Evolutionary conservation across 2,888 invertebrate species (phyloP).

Genomic region (Drosophila differens): DNA sequence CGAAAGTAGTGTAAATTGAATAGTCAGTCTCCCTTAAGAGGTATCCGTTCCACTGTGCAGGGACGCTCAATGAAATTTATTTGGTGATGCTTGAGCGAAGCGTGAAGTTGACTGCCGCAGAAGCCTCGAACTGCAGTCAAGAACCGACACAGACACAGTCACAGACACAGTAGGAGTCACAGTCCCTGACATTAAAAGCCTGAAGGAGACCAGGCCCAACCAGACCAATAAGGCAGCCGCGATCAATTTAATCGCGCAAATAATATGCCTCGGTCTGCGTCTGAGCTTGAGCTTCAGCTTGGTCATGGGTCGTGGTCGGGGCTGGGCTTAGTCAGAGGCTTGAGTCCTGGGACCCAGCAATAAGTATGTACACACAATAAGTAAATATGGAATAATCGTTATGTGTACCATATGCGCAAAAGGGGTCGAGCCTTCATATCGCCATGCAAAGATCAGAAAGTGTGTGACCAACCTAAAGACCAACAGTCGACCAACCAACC

Average conservation of each 20-base stretch:
- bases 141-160: conserved; percentile 41
- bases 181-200: conserved; percentile 33
- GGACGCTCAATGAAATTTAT: conserved; percentile 83
- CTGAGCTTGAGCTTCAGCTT: conserved; percentile 5
- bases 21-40: neutral
- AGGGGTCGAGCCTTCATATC: conserved; percentile 68
- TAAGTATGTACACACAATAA: conserved; percentile 76
- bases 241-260: conserved; percentile 85
- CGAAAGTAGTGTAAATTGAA: neutral
- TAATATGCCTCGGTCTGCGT: conserved; percentile 71
- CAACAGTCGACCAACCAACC: conserved; percentile 36
- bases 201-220: conserved; percentile 31
- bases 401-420: conserved; percentile 66
- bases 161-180: conserved; percentile 54
- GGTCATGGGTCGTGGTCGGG: neutral
- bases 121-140: conserved; percentile 58
- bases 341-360: conserved; percentile 55
- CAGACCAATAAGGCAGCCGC: conserved; percentile 55
- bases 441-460: conserved; percentile 72
- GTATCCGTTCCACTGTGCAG: conserved; percentile 57
- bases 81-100: conserved; percentile 84
- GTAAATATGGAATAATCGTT: conserved; percentile 84
- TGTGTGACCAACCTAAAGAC: conserved; percentile 64
- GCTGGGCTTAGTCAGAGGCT: conserved; percentile 23
- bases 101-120: conserved; percentile 82